A percentile compares a stretch with the other conserved stretches of the same genome.
These are phyloP conservation scores for Brachystomella parvula DNA, from an alignment of 1,140 invertebrate genomes.

Conservation along the genomic window DNA sequence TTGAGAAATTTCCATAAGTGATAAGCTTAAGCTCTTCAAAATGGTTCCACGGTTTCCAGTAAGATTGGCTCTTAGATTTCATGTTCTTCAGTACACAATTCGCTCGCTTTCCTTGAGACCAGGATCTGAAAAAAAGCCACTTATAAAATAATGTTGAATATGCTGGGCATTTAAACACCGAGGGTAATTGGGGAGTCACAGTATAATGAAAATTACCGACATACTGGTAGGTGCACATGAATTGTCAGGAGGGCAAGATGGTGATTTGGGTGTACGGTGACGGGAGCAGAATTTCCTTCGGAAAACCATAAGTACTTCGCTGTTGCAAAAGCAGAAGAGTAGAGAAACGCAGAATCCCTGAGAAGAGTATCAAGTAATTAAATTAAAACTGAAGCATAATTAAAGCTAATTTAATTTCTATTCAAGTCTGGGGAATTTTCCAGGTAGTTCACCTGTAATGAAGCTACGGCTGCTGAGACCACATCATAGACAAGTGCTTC, in stretches of 20 bases:
- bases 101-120: slow-evolving; percentile 7
- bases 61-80: neutral
- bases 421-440: too few relatives aligned
- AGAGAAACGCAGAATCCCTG: slow-evolving; percentile 52
- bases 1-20: neutral
- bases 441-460: slow-evolving; percentile 28
- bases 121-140: neutral
- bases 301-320: slow-evolving; percentile 45
- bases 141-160: neutral
- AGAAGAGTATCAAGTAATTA: slow-evolving; percentile 8
- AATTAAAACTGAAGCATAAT: too few relatives aligned
- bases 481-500: slow-evolving; percentile 35
- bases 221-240: slow-evolving; percentile 38
- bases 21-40: neutral
- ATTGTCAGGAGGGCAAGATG: slow-evolving; percentile 14
- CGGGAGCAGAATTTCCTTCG: slow-evolving; percentile 24
- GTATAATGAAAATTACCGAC: slow-evolving; percentile 29
- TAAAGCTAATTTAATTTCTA: too few relatives aligned
- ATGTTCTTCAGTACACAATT: slow-evolving; percentile 5
- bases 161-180: neutral
- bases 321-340: slow-evolving; percentile 56
- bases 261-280: slow-evolving; percentile 22
- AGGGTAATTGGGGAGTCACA: neutral
- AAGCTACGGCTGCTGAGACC: slow-evolving; percentile 34
- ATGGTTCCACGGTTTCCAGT: neutral